A percentile compares a stretch with the other conserved stretches of the same genome.
Evolutionary conservation across 2,888 invertebrate species (phyloP).

Genomic region (Callimorpha dominula): DNA sequence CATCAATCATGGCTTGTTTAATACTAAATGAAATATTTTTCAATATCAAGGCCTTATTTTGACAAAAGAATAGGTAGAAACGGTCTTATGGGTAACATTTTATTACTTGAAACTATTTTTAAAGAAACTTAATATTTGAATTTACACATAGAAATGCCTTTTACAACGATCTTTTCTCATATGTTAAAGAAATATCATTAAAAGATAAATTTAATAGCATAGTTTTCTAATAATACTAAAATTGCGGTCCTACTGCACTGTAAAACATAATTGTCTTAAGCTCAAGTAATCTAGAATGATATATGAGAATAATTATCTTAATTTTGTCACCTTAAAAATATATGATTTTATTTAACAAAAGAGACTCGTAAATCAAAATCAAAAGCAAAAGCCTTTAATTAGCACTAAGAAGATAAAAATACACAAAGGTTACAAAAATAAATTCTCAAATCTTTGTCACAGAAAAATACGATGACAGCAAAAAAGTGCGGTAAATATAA

Average conservation of each 20-base stretch:
- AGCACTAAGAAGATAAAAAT: neutral
- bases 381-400: neutral
- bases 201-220: neutral
- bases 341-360: neutral
- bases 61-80: neutral
- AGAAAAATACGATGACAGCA: neutral
- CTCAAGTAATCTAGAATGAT: neutral
- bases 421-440: neutral
- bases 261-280: neutral
- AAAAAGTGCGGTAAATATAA: neutral
- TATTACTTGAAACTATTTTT: neutral
- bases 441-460: neutral
- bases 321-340: neutral
- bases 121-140: neutral
- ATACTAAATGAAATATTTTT: slow-evolving; percentile 16
- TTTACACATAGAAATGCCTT: neutral
- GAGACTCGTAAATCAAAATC: neutral
- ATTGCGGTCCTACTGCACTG: neutral
- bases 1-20: slow-evolving; percentile 48
- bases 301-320: neutral
- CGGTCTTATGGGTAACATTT: neutral
- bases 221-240: neutral
- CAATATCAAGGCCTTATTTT: neutral
- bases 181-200: neutral
- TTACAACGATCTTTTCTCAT: neutral